Evolutionary conservation across 1,140 invertebrate genomes (phyloP).

Genomic region (Zaprionus ghesquierei): DNA sequence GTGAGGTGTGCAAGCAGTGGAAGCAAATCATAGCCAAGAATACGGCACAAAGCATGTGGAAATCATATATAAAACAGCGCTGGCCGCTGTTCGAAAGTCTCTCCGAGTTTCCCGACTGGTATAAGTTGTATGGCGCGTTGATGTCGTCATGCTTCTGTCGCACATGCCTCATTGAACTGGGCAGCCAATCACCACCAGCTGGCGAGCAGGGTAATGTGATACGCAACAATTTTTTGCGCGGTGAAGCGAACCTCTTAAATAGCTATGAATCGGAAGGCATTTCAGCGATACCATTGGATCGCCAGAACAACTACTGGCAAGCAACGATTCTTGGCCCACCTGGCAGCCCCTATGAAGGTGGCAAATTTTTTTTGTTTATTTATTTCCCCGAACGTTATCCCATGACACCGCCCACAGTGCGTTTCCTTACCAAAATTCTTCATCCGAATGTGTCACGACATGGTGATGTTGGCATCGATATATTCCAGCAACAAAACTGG

Average conservation of each 20-base stretch:
- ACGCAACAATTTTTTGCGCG: constrained; percentile 88
- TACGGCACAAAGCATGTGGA: constrained; percentile 90
- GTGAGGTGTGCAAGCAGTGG: constrained; percentile 94
- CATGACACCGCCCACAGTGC: constrained; percentile 93
- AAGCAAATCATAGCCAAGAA: constrained; percentile 89
- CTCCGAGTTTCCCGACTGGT: constrained; percentile 89
- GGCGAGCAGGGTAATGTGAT: constrained; percentile 87
- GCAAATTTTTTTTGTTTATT: constrained; percentile 96
- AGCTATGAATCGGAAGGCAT: constrained; percentile 95
- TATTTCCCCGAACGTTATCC: constrained; percentile 93
- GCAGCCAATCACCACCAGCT: constrained; percentile 85
- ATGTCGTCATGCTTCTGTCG: constrained; percentile 92
- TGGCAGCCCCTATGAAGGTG: constrained; percentile 96
- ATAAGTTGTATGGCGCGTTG: constrained; percentile 86
- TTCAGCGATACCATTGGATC: constrained; percentile 92
- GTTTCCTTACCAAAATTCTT: constrained; percentile 95
- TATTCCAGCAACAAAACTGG: constrained; percentile 97
- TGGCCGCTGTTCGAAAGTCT: constrained; percentile 94
- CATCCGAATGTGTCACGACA: constrained; percentile 98
- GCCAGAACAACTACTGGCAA: constrained; percentile 93
- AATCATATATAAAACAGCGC: constrained; percentile 87
- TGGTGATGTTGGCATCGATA: constrained; percentile 98
- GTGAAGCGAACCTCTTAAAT: constrained; percentile 87
- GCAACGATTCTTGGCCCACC: constrained; percentile 94
- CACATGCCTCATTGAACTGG: constrained; percentile 92